Evolutionary conservation across 2,113 vertebrate genomes (phyloP).

Genomic region (Nothoprocta perdicaria): DNA sequence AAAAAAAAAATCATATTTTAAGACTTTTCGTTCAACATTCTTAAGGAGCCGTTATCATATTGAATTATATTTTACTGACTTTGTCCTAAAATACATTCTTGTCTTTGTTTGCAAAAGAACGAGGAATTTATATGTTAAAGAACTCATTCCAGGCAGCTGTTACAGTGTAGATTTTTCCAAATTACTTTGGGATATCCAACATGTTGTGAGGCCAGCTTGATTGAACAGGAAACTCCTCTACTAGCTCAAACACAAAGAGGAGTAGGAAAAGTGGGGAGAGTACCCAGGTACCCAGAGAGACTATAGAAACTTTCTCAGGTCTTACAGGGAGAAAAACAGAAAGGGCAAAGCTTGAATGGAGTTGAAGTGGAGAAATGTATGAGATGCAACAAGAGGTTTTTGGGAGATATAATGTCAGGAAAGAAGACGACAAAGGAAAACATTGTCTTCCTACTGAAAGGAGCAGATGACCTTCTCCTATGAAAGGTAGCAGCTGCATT

Average conservation of each 20-base stretch:
- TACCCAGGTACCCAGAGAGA: background rate
- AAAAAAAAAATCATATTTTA: conserved; percentile 8
- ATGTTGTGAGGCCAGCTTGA: background rate
- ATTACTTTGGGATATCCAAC: background rate
- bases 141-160: background rate
- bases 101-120: background rate
- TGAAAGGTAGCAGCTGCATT: background rate
- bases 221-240: background rate
- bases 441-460: background rate
- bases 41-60: background rate
- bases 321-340: background rate
- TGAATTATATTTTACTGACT: too few relatives aligned
- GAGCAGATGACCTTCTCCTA: background rate
- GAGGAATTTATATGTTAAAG: background rate
- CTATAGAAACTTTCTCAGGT: background rate
- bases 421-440: background rate
- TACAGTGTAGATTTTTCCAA: background rate
- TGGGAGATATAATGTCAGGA: background rate
- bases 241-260: background rate
- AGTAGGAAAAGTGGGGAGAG: background rate
- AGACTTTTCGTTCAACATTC: conserved; percentile 21
- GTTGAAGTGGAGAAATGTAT: background rate
- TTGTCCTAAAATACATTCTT: background rate
- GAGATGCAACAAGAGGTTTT: accelerated
- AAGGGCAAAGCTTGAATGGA: background rate